Evolutionary conservation across 2,888 invertebrate species (phyloP).

Genomic region (Epicampocera succincta): DNA sequence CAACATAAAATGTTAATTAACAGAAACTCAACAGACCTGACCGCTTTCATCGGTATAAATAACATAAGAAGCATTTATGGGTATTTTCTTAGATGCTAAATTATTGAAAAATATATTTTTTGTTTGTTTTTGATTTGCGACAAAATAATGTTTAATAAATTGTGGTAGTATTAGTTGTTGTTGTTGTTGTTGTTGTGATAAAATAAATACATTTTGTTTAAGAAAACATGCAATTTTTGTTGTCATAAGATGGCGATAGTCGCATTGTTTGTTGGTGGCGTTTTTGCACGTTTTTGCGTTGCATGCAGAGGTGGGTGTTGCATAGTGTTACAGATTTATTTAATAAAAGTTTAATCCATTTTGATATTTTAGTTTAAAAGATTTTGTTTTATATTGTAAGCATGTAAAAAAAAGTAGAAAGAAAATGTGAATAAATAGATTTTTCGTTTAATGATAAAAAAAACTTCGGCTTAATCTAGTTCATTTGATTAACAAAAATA

Average conservation of each 20-base stretch:
- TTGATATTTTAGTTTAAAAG: constrained; percentile 10
- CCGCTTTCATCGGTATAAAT: constrained; percentile 97
- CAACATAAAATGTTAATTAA: constrained; percentile 18
- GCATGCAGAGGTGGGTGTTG: constrained; percentile 57
- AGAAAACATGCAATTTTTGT: too few relatives aligned
- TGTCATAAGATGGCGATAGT: background rate
- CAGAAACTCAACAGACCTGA: constrained; percentile 87
- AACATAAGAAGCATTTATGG: constrained; percentile 95
- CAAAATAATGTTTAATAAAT: constrained; percentile 1
- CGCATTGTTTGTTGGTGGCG: constrained; percentile 36
- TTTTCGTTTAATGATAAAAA: constrained; percentile 27
- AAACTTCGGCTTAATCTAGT: constrained; percentile 3
- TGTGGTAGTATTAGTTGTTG: too few relatives aligned
- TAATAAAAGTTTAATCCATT: constrained; percentile 42
- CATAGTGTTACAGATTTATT: constrained; percentile 45
- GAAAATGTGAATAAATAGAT: constrained; percentile 50
- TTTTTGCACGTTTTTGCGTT: constrained; percentile 66
- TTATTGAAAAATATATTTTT: constrained; percentile 13
- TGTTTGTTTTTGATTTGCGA: constrained; percentile 8
- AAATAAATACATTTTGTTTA: constrained; percentile 1
- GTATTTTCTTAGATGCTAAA: constrained; percentile 84
- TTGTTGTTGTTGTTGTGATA: constrained; percentile 13
- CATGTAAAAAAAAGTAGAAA: constrained; percentile 66
- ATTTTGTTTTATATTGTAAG: constrained; percentile 52
- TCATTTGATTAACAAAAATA: background rate